These are phyloP conservation scores for Solea solea DNA, from an alignment of 2,113 vertebrate genomes.

Conservation along the genomic window DNA sequence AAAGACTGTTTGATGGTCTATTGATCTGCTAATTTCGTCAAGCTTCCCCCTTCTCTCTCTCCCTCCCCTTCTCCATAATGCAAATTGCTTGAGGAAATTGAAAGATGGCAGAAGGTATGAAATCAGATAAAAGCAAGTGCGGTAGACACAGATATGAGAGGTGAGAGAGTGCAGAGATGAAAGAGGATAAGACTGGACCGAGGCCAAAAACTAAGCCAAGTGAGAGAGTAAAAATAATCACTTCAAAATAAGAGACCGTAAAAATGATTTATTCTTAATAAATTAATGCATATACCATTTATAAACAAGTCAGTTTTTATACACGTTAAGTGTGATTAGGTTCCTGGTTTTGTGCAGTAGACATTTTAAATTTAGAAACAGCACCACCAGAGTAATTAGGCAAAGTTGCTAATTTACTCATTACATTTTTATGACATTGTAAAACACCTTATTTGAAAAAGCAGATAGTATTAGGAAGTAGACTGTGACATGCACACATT, in stretches of 20 bases:
- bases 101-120: conserved; percentile 71
- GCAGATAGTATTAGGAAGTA: too few species aligned
- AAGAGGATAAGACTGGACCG: conserved; percentile 20
- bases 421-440: too few species aligned
- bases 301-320: neutral
- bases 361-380: too few species aligned
- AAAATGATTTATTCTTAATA: neutral
- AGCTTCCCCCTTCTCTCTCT: conserved; percentile 60
- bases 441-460: too few species aligned
- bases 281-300: neutral
- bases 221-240: conserved; percentile 15
- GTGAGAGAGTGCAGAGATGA: conserved; percentile 23
- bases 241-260: neutral
- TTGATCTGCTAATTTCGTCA: conserved; percentile 87
- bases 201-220: conserved; percentile 33
- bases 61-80: conserved; percentile 53
- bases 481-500: too few species aligned
- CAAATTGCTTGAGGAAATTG: conserved; percentile 82
- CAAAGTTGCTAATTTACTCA: too few species aligned
- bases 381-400: too few species aligned
- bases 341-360: neutral
- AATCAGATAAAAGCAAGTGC: conserved; percentile 60
- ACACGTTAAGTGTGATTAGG: too few species aligned
- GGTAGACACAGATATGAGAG: conserved; percentile 40
- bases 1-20: conserved; percentile 84